Evolutionary conservation across 2,797 vertebrate genomes (phyloP).

Genomic region (Florisuga fusca): DNA sequence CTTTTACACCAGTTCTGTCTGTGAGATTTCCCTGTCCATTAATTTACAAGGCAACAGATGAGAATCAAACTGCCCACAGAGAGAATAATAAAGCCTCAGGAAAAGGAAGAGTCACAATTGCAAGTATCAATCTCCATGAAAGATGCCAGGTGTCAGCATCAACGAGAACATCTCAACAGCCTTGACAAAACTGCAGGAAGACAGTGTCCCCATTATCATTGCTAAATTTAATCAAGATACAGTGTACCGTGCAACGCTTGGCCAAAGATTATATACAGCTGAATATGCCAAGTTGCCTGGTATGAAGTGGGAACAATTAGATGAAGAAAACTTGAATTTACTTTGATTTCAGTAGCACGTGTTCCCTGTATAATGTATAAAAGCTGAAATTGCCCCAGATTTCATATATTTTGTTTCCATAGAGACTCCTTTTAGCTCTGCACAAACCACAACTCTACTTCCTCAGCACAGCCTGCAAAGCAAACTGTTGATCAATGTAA

Average conservation of each 20-base stretch:
- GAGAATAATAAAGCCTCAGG: neutral
- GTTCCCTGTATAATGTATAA: neutral
- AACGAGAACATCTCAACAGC: conserved; percentile 12
- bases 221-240: conserved; percentile 30
- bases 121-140: conserved; percentile 30
- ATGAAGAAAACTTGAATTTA: conserved; percentile 10
- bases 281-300: neutral
- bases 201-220: neutral
- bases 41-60: neutral
- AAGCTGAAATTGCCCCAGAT: conserved; percentile 12
- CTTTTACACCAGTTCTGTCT: neutral
- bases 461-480: neutral
- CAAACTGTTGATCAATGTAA: neutral
- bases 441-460: neutral
- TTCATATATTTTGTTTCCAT: conserved; percentile 34
- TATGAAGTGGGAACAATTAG: neutral
- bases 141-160: conserved; percentile 12
- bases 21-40: neutral
- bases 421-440: neutral
- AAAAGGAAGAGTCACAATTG: neutral
- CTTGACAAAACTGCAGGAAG: neutral
- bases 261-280: neutral
- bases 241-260: neutral
- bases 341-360: neutral
- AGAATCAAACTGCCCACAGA: neutral